A percentile compares a stretch with the other conserved stretches of the same genome.
Evolutionary conservation across 2,888 invertebrate genomes (phyloP).

Genomic region (Limnephilus auricula): DNA sequence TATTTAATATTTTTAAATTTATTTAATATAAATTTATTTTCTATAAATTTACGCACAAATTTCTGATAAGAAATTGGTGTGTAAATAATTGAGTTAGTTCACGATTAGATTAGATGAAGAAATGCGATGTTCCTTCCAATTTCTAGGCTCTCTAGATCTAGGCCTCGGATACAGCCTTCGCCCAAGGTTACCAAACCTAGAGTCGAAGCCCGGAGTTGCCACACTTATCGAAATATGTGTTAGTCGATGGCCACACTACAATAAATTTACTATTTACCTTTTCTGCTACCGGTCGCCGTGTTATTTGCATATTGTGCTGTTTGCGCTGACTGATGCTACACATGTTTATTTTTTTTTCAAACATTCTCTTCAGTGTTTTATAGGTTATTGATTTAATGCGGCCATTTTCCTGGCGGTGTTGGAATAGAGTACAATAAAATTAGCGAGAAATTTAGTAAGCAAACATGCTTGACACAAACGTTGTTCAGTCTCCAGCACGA

Average conservation of each 20-base stretch:
- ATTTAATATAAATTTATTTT: no score
- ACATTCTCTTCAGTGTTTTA: background rate
- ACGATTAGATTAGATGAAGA: no score
- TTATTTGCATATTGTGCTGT: background rate
- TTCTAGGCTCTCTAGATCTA: no score
- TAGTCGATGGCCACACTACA: background rate
- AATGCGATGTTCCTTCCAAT: no score
- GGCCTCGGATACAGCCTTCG: background rate
- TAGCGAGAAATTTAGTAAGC: background rate
- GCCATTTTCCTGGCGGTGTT: conserved; percentile 2
- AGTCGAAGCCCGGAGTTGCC: background rate
- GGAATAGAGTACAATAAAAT: background rate
- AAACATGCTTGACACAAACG: background rate
- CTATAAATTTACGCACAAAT: no score
- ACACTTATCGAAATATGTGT: no score
- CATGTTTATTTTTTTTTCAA: background rate
- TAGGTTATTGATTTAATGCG: conserved; percentile 13
- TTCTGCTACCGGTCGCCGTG: background rate
- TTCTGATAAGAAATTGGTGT: no score
- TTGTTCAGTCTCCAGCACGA: background rate
- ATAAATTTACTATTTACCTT: background rate
- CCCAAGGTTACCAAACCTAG: background rate
- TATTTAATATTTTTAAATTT: no score
- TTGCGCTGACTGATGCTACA: background rate
- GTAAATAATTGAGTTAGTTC: no score